These are phyloP conservation scores for Vulpes lagopus DNA, from an alignment of 2,113 vertebrate genomes.

Conservation along the genomic window DNA sequence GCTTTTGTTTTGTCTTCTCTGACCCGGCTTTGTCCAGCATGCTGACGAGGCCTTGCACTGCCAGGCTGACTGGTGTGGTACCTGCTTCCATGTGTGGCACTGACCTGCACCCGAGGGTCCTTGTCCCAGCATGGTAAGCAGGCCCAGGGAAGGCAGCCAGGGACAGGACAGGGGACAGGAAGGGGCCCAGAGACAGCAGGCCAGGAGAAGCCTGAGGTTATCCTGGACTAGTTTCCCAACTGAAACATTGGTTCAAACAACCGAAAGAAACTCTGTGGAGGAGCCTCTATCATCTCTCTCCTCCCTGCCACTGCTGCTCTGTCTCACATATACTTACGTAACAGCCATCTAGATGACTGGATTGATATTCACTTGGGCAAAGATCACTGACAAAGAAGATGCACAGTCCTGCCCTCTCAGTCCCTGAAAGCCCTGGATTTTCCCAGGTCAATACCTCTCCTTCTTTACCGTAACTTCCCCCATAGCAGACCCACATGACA, in stretches of 20 bases:
- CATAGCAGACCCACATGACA: neutral
- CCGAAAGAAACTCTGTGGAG: neutral
- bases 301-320: neutral
- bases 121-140: no score
- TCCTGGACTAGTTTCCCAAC: neutral
- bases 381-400: neutral
- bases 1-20: neutral
- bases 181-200: neutral
- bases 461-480: neutral
- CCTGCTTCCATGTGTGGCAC: neutral
- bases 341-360: neutral
- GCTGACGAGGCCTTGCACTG: neutral
- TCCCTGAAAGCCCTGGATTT: neutral
- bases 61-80: fast-evolving
- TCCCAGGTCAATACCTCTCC: no score
- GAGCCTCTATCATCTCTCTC: neutral
- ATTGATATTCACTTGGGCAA: neutral
- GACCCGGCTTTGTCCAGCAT: neutral
- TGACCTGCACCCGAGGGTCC: neutral
- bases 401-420: neutral
- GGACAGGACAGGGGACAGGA: fast-evolving
- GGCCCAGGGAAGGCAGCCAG: neutral
- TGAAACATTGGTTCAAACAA: neutral
- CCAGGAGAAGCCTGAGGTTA: neutral
- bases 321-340: fast-evolving